Evolutionary conservation across 2,113 vertebrate genomes (phyloP).

Genomic region (Oncorhynchus nerka): DNA sequence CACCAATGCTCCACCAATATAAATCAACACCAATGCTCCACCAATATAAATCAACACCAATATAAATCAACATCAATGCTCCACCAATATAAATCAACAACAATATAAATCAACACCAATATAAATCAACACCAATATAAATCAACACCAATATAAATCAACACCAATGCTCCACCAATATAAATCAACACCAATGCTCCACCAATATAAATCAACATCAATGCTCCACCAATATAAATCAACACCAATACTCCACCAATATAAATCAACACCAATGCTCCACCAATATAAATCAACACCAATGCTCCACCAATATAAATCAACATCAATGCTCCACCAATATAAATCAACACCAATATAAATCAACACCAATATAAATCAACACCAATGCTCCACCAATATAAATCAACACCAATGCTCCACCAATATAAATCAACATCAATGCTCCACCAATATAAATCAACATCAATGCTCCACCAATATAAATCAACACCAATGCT

Average conservation of each 20-base stretch:
- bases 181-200: too few relatives aligned
- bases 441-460: not conserved
- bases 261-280: not conserved
- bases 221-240: not conserved
- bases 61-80: not conserved
- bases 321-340: not conserved
- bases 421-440: too few relatives aligned
- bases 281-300: not conserved
- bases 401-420: not conserved
- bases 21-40: not conserved
- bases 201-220: too few relatives aligned
- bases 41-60: not conserved
- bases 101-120: too few relatives aligned
- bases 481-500: not conserved
- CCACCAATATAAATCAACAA: not conserved
- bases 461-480: too few relatives aligned
- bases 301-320: too few relatives aligned
- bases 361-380: too few relatives aligned
- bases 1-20: not conserved
- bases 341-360: not conserved
- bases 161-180: not conserved
- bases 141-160: too few relatives aligned
- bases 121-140: too few relatives aligned
- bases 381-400: not conserved
- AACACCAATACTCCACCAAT: too few relatives aligned